Evolutionary conservation across 2,113 vertebrate species (phyloP).

Genomic region (Bettongia penicillata): DNA sequence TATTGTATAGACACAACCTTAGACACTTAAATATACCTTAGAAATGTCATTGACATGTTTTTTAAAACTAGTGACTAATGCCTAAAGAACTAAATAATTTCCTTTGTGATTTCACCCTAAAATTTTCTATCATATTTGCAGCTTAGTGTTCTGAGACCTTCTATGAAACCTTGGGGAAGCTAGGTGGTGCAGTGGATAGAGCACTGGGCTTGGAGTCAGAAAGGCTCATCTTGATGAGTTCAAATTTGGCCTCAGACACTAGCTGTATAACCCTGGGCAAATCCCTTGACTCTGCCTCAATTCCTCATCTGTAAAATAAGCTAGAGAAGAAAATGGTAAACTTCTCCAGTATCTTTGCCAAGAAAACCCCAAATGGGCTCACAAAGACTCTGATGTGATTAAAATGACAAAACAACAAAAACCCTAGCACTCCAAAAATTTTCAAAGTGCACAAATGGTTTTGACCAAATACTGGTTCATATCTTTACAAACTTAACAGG

Average conservation of each 20-base stretch:
- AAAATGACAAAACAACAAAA: neutral
- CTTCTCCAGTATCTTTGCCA: neutral
- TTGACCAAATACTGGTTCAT: neutral
- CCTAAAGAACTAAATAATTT: slow-evolving; percentile 60
- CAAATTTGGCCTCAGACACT: neutral
- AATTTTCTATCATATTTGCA: slow-evolving; percentile 65
- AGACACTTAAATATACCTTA: neutral
- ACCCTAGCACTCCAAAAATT: slow-evolving; percentile 63
- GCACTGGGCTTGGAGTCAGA: neutral
- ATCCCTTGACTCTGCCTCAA: neutral
- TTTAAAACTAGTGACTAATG: neutral
- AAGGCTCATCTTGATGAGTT: neutral
- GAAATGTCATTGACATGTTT: neutral
- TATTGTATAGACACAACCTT: slow-evolving; percentile 33
- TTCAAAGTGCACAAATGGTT: slow-evolving; percentile 49
- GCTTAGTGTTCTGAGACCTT: slow-evolving; percentile 63
- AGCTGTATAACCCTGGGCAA: neutral
- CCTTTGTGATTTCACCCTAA: slow-evolving; percentile 38
- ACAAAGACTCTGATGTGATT: neutral
- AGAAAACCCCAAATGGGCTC: neutral
- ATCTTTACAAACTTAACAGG: neutral
- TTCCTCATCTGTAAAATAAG: neutral
- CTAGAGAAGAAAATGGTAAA: neutral
- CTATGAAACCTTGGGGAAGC: neutral
- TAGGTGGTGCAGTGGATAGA: neutral